A percentile compares a stretch with the other conserved stretches of the same genome.
Evolutionary conservation across 2,113 vertebrate species (phyloP).

Genomic region (Hypocryptadius cinnamomeus): DNA sequence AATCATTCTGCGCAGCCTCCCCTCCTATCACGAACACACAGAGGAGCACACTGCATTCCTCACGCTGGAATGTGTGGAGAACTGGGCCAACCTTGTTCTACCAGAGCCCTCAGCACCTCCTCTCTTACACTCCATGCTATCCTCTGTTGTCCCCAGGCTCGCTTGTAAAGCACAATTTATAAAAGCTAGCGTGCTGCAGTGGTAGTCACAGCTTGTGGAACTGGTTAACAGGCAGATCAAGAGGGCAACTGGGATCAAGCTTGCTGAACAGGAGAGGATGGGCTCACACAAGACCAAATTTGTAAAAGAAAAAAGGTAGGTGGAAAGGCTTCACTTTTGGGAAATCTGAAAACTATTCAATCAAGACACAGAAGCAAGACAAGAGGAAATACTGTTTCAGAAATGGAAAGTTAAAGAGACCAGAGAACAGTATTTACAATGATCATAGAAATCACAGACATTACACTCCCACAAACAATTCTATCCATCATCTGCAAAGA

Average conservation of each 20-base stretch:
- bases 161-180: neutral
- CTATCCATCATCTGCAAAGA: neutral
- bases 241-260: neutral
- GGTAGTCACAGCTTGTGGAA: neutral
- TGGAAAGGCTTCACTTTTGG: neutral
- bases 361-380: neutral
- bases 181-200: neutral
- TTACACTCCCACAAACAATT: neutral
- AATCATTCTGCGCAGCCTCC: neutral
- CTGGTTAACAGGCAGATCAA: neutral
- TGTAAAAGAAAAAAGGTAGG: neutral
- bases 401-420: neutral
- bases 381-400: neutral
- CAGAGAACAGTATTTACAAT: neutral
- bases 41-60: neutral
- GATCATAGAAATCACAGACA: neutral
- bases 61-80: neutral
- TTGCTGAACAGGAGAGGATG: neutral
- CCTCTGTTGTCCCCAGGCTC: neutral
- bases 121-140: neutral
- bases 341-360: neutral
- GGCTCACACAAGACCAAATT: neutral
- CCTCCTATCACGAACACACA: neutral
- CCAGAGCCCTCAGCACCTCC: neutral
- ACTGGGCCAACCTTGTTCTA: neutral